Conservation (phyloP, 2,888 invertebrate species). For the Zhengitettix transpicula region DNA sequence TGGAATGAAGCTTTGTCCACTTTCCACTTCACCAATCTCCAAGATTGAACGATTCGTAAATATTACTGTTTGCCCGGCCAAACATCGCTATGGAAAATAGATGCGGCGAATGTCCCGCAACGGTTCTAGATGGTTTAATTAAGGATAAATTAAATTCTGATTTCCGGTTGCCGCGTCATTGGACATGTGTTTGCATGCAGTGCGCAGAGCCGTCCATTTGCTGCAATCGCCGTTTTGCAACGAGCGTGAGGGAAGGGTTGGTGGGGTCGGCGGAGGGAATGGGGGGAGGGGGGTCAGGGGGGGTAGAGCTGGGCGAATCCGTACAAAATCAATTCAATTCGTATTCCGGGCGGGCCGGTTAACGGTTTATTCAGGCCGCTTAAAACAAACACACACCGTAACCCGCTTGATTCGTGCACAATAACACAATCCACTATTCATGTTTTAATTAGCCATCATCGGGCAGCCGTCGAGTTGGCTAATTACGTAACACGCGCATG, state of each 20-base stretch:
- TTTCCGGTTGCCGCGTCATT: not conserved
- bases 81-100: not conserved
- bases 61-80: not conserved
- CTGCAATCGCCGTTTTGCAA: too few species aligned
- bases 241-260: too few species aligned
- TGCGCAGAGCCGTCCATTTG: too few species aligned
- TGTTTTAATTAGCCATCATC: constrained; percentile 13
- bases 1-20: too few species aligned
- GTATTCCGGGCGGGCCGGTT: constrained; percentile 1
- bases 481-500: not conserved
- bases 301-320: not conserved
- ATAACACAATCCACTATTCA: constrained; percentile 10
- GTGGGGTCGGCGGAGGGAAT: too few species aligned
- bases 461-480: not conserved
- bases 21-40: too few species aligned
- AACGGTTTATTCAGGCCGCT: constrained; percentile 1
- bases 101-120: not conserved
- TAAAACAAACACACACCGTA: constrained; percentile 7
- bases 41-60: not conserved
- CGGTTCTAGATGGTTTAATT: not conserved
- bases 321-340: constrained; percentile 4
- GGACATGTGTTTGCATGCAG: not conserved
- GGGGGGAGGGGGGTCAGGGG: too few species aligned
- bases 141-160: not conserved
- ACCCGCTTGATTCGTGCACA: constrained; percentile 6